phyloP scores from a whole-genome alignment of 2,888 invertebrate genomes.

The Kuschelorhynchus macadamiae region DNA sequence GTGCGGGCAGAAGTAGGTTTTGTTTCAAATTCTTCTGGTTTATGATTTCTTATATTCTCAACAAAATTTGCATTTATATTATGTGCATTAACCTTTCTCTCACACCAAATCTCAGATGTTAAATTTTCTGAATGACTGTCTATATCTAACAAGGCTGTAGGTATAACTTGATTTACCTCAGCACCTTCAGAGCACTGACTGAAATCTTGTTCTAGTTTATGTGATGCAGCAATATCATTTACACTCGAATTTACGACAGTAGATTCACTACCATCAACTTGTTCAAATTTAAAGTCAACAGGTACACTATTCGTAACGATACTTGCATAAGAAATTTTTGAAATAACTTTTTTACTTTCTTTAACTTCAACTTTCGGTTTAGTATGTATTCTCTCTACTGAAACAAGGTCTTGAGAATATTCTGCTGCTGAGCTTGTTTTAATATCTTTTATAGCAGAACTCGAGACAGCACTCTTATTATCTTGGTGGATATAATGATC shows the following conservation, averaged over 20 bases:
- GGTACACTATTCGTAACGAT: slow-evolving; percentile 53
- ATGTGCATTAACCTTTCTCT: too few species aligned
- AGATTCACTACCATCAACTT: background rate
- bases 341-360: slow-evolving; percentile 58
- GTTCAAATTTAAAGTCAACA: slow-evolving; percentile 9
- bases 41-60: too few species aligned
- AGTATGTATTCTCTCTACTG: slow-evolving; percentile 28
- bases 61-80: too few species aligned
- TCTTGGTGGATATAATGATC: slow-evolving; percentile 56
- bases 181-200: slow-evolving; percentile 36
- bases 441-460: slow-evolving; percentile 8
- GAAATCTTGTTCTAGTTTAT: slow-evolving; percentile 25
- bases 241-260: too few species aligned
- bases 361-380: slow-evolving; percentile 47
- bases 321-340: slow-evolving; percentile 57
- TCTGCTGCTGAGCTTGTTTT: slow-evolving; percentile 1
- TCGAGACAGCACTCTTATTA: background rate
- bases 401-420: slow-evolving; percentile 13
- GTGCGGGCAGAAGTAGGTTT: too few species aligned
- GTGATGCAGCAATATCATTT: background rate
- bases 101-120: background rate
- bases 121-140: background rate
- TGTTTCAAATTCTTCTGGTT: too few species aligned
- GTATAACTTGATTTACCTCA: background rate
- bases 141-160: too few species aligned